Evolutionary conservation across 2,797 vertebrate species (phyloP).

Genomic region (Hydrocynus forskahlii): DNA sequence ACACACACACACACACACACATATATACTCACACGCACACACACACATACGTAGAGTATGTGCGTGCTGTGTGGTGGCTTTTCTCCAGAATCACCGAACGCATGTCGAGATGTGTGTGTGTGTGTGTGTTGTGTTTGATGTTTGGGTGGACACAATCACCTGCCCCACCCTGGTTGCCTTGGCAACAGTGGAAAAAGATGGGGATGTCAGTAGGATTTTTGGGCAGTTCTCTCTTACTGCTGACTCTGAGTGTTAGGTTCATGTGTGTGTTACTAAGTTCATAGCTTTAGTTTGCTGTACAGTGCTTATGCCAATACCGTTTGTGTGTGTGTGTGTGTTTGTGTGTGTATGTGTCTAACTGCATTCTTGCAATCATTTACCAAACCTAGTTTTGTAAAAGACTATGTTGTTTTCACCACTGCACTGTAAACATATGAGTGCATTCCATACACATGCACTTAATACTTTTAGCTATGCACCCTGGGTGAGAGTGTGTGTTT

Average conservation of each 20-base stretch:
- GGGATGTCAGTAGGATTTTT: slow-evolving; percentile 70
- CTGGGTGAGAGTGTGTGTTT: slow-evolving; percentile 3
- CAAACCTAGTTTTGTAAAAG: too few relatives aligned
- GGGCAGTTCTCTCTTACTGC: slow-evolving; percentile 64
- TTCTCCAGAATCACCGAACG: slow-evolving; percentile 21
- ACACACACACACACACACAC: slow-evolving; percentile 39
- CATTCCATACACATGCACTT: not conserved
- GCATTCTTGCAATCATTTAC: too few relatives aligned
- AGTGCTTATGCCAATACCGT: not conserved
- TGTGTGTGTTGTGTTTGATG: slow-evolving; percentile 12
- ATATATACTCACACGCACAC: slow-evolving; percentile 44
- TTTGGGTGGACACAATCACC: slow-evolving; percentile 3
- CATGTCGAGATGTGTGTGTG: slow-evolving; percentile 26
- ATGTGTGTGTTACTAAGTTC: not conserved
- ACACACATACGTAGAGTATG: slow-evolving; percentile 16
- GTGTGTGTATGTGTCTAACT: too few relatives aligned
- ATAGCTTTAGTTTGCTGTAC: not conserved
- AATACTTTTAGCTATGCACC: slow-evolving; percentile 2
- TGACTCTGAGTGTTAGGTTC: slow-evolving; percentile 19
- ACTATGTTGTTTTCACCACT: too few relatives aligned
- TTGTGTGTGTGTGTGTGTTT: slow-evolving; percentile 11
- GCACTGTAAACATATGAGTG: too few relatives aligned
- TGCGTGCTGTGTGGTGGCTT: slow-evolving; percentile 39
- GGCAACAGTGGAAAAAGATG: slow-evolving; percentile 15
- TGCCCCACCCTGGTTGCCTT: slow-evolving; percentile 27